Percentiles rank a stretch among this genome's conserved stretches.
phyloP scores from a whole-genome alignment of 1,140 invertebrate genomes.

The Doryteuthis pealeii region DNA sequence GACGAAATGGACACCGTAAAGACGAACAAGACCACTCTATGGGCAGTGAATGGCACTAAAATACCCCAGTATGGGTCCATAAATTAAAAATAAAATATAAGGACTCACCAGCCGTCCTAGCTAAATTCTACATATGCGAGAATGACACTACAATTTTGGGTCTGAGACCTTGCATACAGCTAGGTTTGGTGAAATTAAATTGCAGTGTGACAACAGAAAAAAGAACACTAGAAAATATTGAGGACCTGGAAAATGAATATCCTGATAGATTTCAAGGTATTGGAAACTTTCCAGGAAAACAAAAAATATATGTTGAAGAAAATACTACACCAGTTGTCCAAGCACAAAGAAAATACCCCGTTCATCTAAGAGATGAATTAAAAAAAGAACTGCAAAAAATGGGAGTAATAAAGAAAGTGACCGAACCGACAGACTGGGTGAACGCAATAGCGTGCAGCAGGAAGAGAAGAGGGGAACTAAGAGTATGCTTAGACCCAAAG shows the following conservation, averaged over 20 bases:
- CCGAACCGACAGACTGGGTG: constrained; percentile 61
- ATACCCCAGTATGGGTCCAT: too few species aligned
- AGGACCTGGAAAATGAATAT: constrained; percentile 16
- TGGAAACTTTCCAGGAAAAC: constrained; percentile 24
- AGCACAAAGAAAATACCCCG: constrained; percentile 43
- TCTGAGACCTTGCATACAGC: too few species aligned
- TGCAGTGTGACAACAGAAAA: constrained; percentile 1
- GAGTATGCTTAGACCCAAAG: constrained; percentile 23
- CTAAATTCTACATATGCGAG: too few species aligned
- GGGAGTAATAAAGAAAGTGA: constrained; percentile 31
- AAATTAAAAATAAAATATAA: too few species aligned
- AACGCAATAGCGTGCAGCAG: constrained; percentile 59
- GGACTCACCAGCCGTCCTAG: too few species aligned
- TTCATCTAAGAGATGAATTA: constrained; percentile 21
- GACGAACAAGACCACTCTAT: too few species aligned
- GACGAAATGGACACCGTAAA: too few species aligned
- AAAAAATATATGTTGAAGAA: constrained; percentile 41
- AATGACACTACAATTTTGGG: too few species aligned
- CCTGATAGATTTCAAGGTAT: constrained; percentile 32
- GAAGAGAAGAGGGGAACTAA: constrained; percentile 53
- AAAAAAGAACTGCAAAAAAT: constrained; percentile 30
- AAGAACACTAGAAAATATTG: not conserved
- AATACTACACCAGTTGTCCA: constrained; percentile 32
- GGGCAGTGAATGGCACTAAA: too few species aligned
- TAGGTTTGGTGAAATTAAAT: too few species aligned